Evolutionary conservation across 2,797 vertebrate genomes (phyloP).

Genomic region (Mus minutoides): DNA sequence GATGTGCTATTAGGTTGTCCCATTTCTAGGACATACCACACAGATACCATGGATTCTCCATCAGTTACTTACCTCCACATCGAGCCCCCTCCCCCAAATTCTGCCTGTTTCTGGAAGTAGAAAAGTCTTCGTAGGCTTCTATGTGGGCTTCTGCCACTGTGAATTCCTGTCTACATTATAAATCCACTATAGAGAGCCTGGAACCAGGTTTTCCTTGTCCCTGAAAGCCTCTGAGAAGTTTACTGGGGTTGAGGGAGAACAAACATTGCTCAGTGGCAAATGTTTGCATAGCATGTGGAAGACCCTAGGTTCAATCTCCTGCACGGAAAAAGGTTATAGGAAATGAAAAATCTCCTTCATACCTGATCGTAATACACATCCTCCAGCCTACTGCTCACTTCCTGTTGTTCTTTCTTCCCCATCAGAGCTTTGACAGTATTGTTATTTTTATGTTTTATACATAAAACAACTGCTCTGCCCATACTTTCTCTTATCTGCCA

Average conservation of each 20-base stretch:
- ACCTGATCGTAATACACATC: no score
- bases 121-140: neutral
- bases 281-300: neutral
- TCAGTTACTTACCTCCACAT: neutral
- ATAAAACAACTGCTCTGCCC: neutral
- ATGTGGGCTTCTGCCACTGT: neutral
- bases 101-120: neutral
- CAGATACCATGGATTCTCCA: neutral
- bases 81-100: neutral
- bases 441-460: neutral
- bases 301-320: neutral
- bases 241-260: neutral
- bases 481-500: no score
- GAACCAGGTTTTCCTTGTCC: neutral
- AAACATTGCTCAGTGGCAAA: neutral
- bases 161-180: neutral
- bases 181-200: neutral
- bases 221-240: neutral
- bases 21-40: neutral
- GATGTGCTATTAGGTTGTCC: neutral
- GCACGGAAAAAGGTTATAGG: neutral
- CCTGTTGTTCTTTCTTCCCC: neutral
- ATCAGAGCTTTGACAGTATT: no score
- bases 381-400: no score
- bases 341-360: neutral